Conservation (phyloP, 2,888 invertebrate species). For the Crematogaster levior region DNA sequence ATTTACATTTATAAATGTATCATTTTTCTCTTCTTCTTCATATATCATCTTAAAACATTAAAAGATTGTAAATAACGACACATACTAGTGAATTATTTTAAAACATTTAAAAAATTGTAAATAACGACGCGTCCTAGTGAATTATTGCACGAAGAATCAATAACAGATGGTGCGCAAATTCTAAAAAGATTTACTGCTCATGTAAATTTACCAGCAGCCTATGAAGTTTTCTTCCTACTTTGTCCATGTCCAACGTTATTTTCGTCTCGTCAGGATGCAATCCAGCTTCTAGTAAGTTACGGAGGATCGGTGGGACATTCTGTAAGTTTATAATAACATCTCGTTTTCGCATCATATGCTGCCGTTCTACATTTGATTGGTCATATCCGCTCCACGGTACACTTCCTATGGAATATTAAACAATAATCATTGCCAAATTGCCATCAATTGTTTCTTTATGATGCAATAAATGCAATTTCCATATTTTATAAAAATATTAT, state of each 20-base stretch:
- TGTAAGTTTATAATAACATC: conserved; percentile 74
- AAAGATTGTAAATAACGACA: too few species aligned
- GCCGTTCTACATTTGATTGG: conserved; percentile 74
- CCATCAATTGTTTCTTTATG: not conserved
- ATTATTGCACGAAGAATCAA: not conserved
- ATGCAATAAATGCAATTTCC: conserved; percentile 4
- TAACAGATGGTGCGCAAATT: not conserved
- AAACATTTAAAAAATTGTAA: conserved; percentile 7
- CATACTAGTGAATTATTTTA: too few species aligned
- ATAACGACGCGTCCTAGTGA: conserved; percentile 7
- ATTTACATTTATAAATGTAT: conserved; percentile 69
- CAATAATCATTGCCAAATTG: not conserved
- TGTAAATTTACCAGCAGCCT: conserved; percentile 74
- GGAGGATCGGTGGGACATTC: conserved; percentile 77
- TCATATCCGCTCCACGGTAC: conserved; percentile 77
- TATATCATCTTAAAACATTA: conserved; percentile 75
- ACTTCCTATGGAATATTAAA: conserved; percentile 66
- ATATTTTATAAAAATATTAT: not conserved
- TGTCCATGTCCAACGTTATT: conserved; percentile 78
- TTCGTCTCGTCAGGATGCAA: conserved; percentile 77
- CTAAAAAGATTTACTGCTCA: not conserved
- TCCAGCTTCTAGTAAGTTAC: conserved; percentile 78
- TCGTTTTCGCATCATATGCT: conserved; percentile 74
- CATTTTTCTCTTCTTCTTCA: conserved; percentile 70
- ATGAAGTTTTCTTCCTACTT: conserved; percentile 78